Conservation (phyloP, 2,888 invertebrate species). For the Phoenoteleia sp. region DNA sequence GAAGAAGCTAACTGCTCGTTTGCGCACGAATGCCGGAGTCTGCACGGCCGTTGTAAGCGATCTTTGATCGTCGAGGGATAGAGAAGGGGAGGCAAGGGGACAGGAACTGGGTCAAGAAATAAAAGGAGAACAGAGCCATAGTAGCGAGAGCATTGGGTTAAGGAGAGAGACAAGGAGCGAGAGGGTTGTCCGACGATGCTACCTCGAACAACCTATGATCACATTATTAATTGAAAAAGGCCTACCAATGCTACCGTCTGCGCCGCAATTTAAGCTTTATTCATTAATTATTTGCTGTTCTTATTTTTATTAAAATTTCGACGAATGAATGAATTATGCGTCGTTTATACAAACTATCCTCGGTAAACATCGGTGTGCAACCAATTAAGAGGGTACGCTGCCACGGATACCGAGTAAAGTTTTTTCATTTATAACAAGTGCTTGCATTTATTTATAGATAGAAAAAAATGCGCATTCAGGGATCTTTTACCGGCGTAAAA, state of each 20-base stretch:
- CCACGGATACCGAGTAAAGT: background rate
- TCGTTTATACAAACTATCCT: conserved; percentile 30
- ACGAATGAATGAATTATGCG: conserved; percentile 44
- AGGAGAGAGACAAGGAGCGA: conserved; percentile 42
- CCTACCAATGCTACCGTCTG: conserved; percentile 80
- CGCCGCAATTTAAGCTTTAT: conserved; percentile 47
- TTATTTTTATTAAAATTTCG: conserved; percentile 52
- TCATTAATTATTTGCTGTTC: conserved; percentile 51
- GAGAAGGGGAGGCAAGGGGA: conserved; percentile 63
- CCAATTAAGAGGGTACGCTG: conserved; percentile 44
- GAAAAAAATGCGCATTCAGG: background rate
- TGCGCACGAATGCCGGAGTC: conserved; percentile 56
- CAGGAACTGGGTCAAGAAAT: conserved; percentile 73
- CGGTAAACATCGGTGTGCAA: conserved; percentile 46
- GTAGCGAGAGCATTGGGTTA: conserved; percentile 42
- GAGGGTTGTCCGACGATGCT: conserved; percentile 77
- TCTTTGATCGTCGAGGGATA: conserved; percentile 64
- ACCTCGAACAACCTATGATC: conserved; percentile 84
- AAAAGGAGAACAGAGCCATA: conserved; percentile 65
- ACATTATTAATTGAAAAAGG: conserved; percentile 86
- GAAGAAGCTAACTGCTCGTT: conserved; percentile 61
- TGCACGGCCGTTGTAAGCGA: conserved; percentile 55
- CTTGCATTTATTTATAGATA: conserved; percentile 15
- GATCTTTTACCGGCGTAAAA: background rate
- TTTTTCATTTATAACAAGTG: conserved; percentile 12